Conservation (phyloP, 1,140 invertebrate species). For the Caenorhabditis briggsae region DNA sequence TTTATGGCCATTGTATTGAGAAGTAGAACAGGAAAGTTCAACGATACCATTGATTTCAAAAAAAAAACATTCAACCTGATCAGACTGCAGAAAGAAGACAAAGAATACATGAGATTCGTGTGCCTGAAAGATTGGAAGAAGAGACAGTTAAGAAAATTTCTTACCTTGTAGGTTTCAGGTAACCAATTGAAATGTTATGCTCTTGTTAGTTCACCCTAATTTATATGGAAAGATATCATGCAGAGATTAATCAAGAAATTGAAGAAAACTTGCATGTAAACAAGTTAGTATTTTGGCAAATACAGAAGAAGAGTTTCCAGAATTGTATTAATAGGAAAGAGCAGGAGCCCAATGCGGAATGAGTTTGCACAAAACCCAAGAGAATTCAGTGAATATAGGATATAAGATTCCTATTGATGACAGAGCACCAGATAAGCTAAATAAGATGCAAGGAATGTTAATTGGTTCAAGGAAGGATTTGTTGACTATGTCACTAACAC, state of each 20-base stretch:
- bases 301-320: background rate
- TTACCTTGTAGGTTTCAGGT: background rate
- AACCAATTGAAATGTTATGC: background rate
- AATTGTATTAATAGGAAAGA: background rate
- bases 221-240: too few relatives aligned
- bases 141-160: background rate
- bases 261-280: too few relatives aligned
- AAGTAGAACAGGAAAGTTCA: background rate
- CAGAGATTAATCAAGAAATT: too few relatives aligned
- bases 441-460: background rate
- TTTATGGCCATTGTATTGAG: background rate
- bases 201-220: too few relatives aligned
- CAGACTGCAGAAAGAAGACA: background rate
- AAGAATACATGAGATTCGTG: slow-evolving; percentile 9
- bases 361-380: background rate
- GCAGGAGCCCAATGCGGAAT: background rate
- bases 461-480: background rate
- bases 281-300: too few relatives aligned
- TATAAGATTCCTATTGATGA: background rate
- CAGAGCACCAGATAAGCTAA: background rate
- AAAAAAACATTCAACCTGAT: background rate
- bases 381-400: background rate
- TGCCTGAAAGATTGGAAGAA: background rate
- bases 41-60: background rate
- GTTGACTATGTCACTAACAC: background rate